A percentile compares a stretch with the other conserved stretches of the same genome.
Evolutionary conservation across 2,113 vertebrate species (phyloP).

Genomic region (Callocephalon fimbriatum): DNA sequence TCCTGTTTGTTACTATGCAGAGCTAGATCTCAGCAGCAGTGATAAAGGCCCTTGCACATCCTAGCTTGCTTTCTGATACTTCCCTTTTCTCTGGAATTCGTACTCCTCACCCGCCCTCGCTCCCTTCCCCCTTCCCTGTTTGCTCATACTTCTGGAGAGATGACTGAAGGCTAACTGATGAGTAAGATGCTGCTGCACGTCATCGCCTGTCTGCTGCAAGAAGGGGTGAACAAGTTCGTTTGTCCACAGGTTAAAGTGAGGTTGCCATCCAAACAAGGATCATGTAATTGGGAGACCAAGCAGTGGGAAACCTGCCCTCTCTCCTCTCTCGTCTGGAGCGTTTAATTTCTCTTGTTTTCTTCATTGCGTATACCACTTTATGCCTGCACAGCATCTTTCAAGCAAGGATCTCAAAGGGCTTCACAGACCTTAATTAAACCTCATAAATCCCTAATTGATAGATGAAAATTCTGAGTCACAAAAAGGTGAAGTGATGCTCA

Average conservation of each 20-base stretch:
- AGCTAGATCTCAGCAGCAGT: slow-evolving; percentile 32
- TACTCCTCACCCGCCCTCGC: neutral
- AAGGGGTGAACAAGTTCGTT: slow-evolving; percentile 77
- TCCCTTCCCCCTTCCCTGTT: slow-evolving; percentile 54
- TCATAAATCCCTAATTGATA: slow-evolving; percentile 46
- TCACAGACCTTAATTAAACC: slow-evolving; percentile 66
- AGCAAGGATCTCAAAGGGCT: slow-evolving; percentile 13
- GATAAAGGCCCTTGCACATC: slow-evolving; percentile 57
- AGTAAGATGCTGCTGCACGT: slow-evolving; percentile 72
- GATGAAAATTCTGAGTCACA: slow-evolving; percentile 60
- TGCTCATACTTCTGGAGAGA: slow-evolving; percentile 78
- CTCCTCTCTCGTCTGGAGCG: slow-evolving; percentile 3
- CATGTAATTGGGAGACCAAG: slow-evolving; percentile 28
- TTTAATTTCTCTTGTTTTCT: slow-evolving; percentile 64
- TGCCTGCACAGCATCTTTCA: slow-evolving; percentile 55
- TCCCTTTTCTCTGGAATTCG: slow-evolving; percentile 69
- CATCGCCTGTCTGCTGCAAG: slow-evolving; percentile 65
- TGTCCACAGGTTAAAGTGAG: slow-evolving; percentile 51
- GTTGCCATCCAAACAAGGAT: slow-evolving; percentile 48
- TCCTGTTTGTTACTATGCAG: slow-evolving; percentile 37
- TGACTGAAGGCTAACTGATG: slow-evolving; percentile 71
- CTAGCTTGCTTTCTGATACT: slow-evolving; percentile 61
- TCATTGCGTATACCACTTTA: neutral
- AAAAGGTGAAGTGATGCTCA: neutral
- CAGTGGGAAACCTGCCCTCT: slow-evolving; percentile 44